Evolutionary conservation across 2,113 vertebrate genomes (phyloP).

Genomic region (Nibea albiflora): DNA sequence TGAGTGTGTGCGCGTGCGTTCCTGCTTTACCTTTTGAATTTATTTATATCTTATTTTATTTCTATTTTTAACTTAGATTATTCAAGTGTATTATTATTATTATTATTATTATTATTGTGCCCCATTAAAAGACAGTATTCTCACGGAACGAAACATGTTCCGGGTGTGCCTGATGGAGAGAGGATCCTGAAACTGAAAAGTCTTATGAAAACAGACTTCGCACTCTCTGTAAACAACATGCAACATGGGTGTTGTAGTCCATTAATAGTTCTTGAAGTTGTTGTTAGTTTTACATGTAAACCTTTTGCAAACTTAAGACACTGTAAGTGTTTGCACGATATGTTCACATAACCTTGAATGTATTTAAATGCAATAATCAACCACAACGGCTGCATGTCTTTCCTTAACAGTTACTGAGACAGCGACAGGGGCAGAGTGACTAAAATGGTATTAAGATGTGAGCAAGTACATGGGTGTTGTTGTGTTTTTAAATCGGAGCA

Average conservation of each 20-base stretch:
- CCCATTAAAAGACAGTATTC: not conserved
- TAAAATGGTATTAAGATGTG: not conserved
- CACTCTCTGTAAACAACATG: not conserved
- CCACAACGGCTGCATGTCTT: not conserved
- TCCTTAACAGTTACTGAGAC: not conserved
- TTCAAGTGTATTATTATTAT: not conserved
- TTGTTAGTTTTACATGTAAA: not conserved
- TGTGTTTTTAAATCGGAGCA: slow-evolving; percentile 21
- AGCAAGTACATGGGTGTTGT: not conserved
- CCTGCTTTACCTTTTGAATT: not conserved
- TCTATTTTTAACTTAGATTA: not conserved
- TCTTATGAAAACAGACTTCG: not conserved
- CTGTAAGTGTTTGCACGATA: not conserved
- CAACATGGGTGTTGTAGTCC: not conserved
- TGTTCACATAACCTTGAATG: not conserved
- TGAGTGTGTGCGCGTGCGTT: slow-evolving; percentile 18
- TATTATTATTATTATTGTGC: not conserved
- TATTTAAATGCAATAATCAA: not conserved
- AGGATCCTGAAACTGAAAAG: not conserved
- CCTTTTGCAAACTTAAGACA: not conserved
- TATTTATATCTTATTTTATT: not conserved
- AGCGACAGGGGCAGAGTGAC: not conserved
- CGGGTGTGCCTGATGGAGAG: not conserved
- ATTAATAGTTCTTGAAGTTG: not conserved
- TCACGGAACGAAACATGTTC: not conserved